Conservation (phyloP, 2,113 vertebrate genomes). For the Cepphus grylle region DNA sequence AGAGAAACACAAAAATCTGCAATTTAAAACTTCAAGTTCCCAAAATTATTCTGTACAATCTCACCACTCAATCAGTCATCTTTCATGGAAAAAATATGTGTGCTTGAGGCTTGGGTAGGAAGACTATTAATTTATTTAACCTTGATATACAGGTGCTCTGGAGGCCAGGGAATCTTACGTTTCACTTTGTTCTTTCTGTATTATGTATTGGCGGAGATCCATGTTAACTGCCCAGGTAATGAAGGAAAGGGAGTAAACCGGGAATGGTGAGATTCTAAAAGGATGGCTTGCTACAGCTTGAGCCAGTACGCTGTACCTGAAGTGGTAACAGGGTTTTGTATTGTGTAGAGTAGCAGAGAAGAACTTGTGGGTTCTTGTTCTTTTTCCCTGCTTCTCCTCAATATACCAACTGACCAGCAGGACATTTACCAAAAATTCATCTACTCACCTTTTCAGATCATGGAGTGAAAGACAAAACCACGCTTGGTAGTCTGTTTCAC, state of each 20-base stretch:
- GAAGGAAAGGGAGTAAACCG: not conserved
- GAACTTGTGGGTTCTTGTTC: not conserved
- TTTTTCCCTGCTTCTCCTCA: not conserved
- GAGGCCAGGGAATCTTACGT: not conserved
- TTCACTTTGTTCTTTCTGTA: not conserved
- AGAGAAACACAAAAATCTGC: not conserved
- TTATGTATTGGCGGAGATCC: not conserved
- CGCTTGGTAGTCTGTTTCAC: not conserved
- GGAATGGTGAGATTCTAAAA: not conserved
- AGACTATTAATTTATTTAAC: not conserved
- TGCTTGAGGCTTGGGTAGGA: not conserved
- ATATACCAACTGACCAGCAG: not conserved
- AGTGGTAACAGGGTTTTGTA: not conserved
- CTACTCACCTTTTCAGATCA: not conserved
- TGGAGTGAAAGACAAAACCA: not conserved
- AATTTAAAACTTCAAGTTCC: not conserved
- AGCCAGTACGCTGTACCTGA: not conserved
- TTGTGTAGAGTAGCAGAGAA: not conserved
- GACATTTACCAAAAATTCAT: not conserved
- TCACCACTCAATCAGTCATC: not conserved
- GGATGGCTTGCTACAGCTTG: not conserved
- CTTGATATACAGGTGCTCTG: not conserved
- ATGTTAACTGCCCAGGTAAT: not conserved
- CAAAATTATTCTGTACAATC: not conserved
- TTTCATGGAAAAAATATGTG: not conserved